Base-by-base conservation (phyloP, 2,888 invertebrate genomes). In the Bedellia somnulentella region DNA sequence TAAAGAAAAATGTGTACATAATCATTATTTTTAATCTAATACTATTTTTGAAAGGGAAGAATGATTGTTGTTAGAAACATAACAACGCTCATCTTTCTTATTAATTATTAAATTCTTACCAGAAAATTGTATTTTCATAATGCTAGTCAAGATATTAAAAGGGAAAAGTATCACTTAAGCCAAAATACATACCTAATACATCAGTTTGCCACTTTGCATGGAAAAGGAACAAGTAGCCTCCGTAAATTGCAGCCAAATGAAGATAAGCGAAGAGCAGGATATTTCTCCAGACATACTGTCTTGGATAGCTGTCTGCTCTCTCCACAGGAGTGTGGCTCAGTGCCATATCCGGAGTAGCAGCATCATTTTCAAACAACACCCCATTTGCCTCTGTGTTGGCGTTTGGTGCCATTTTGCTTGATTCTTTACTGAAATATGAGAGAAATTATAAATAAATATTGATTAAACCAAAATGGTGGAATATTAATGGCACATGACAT, bases 201-300 rank as follows among this genome's bases (percentile, higher is more conserved):
- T 81, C 64, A 6, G 92, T 92, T 40, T 70, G 66, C 64, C 86
- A 75, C 75, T 85, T 87, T 17, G 90, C 89, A 3, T 86, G 85
- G 30, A 86, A 82, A 16, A 90, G 58, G 51, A 83, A 75, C 11
- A 89, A 75, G 57, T 85, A 90, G 3, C 83, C 56, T 29, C 92
- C 92, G 49, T 89, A 90, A 1, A 90, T 31, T 1, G 89, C 87
- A 2, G 85, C 85, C 28, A 82, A 22, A 53, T 93, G 92, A 36
- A 93, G 79, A 49, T 86, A 87, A 5, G 75, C 66, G 50, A 93
- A 91, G 1, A 87, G 75, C n/a, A 85, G 59, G 28, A 93, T 87
- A 52, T 92, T 93, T 41, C 87, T 80, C 92, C 92, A 93, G 5
- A 93, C 92, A 27, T 87, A 57, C 49, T 80, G 66, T 21, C 75